These are phyloP conservation scores for Patella depressa DNA, from an alignment of 2,888 invertebrate genomes.

Conservation along the genomic window DNA sequence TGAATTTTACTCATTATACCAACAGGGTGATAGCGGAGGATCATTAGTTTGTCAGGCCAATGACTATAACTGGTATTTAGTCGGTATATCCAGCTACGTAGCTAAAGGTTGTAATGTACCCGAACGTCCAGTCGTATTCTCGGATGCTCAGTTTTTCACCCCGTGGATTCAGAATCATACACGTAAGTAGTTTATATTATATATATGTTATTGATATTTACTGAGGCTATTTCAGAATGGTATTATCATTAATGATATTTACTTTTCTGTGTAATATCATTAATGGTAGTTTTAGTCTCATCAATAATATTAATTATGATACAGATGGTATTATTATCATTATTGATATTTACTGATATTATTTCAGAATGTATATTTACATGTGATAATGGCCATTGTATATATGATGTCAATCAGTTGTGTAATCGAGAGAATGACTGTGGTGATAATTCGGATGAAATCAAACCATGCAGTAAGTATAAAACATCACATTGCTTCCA, in stretches of 20 bases:
- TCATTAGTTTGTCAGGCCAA: slow-evolving; percentile 59
- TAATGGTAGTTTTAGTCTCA: no score
- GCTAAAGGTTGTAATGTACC: slow-evolving; percentile 57
- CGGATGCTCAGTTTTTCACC: slow-evolving; percentile 50
- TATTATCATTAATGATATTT: no score
- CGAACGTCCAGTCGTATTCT: slow-evolving; percentile 61
- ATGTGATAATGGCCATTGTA: slow-evolving; percentile 59
- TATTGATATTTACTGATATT: no score
- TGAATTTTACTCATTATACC: no score
- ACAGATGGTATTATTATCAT: no score
- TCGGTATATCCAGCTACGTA: slow-evolving; percentile 63
- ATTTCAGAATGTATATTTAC: slow-evolving; percentile 60
- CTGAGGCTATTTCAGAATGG: background rate
- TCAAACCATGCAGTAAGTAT: slow-evolving; percentile 53
- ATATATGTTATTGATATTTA: background rate
- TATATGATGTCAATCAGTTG: slow-evolving; percentile 52
- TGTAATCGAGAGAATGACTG: slow-evolving; percentile 64
- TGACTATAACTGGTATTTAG: slow-evolving; percentile 50
- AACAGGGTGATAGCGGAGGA: slow-evolving; percentile 69
- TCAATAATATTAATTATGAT: no score
- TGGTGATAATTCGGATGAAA: slow-evolving; percentile 65
- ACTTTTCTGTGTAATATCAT: no score
- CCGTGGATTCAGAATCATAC: slow-evolving; percentile 59
- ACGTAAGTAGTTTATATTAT: slow-evolving; percentile 39
- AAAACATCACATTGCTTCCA: background rate